Base-by-base conservation (phyloP, 2,888 invertebrate genomes). In the Apantesis nais region DNA sequence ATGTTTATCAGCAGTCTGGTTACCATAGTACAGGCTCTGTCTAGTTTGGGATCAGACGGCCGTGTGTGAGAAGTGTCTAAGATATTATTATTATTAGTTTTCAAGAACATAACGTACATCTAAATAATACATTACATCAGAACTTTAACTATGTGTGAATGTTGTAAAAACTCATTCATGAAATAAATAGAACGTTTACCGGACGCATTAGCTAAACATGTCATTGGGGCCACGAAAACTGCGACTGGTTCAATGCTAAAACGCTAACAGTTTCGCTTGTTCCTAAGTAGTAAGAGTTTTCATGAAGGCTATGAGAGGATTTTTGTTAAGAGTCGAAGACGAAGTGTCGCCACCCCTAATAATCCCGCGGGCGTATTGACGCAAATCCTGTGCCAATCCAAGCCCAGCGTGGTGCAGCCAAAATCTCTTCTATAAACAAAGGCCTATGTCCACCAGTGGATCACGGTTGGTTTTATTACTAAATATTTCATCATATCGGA, bases 111-210 rank as follows among this genome's bases (percentile, higher is more conserved):
- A 55, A 22, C 19, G 3, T 2, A 31, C 1, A 31, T 11, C 34
- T 19, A 61, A 7, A 8, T 61, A 34, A 61, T 0, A n/a, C 19
- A 12, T 9, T 60, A 60, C 61, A 61, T 9, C 34, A 22, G 16
- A 16, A 34, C n/a, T 14, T 60, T 16, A 60, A 61, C 19, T 61
- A 31, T 37, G 4, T 55, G 37, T 58, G 63, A 66, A 55, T 44
- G 41, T 31, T 61, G 52, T 60, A 55, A 25, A 55, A 25, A 29
- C 55, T 75, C 77, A 80, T 80, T 79, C 76, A 76, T 71, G 22
- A 67, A 73, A 9, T 71, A 75, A 72, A 71, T 79, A 74, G 79
- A 67, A 73, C 71, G 31, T 44, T 62, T 68, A 61, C 60, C 72
- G 78, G 78, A 76, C 66, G 71, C 67, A 48, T 73, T 67, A 67